A percentile compares a stretch with the other conserved stretches of the same genome.
These are phyloP conservation scores for Labia minor DNA, from an alignment of 2,888 invertebrate genomes.

Conservation along the genomic window DNA sequence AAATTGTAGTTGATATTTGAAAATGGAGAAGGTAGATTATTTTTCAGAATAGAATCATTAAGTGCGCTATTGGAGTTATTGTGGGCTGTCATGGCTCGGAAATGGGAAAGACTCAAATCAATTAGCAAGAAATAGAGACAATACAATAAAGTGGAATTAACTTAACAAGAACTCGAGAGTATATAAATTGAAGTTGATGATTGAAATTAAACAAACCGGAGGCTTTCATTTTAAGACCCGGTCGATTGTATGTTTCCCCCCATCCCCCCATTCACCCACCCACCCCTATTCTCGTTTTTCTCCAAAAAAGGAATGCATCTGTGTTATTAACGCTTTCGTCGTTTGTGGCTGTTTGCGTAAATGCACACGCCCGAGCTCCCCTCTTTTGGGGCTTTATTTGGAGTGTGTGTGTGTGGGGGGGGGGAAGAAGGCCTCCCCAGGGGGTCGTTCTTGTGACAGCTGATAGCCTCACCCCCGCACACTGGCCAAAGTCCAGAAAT, in stretches of 20 bases:
- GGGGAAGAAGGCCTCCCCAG: not conserved
- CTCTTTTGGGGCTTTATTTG: not conserved
- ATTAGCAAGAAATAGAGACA: conserved; percentile 13
- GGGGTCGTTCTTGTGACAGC: conserved; percentile 1
- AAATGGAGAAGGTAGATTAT: no score
- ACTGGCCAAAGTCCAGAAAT: not conserved
- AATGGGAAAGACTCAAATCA: not conserved
- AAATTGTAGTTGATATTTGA: no score
- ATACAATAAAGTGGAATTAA: conserved; percentile 13
- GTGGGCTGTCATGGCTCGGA: not conserved
- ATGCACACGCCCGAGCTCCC: not conserved
- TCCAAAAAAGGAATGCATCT: conserved; percentile 4
- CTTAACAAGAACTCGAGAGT: conserved; percentile 13
- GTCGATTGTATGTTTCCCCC: no score
- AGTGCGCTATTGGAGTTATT: no score
- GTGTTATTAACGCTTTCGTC: conserved; percentile 3
- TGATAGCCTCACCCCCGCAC: conserved; percentile 2
- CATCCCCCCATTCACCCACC: no score
- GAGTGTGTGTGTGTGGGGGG: no score
- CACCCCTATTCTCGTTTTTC: no score
- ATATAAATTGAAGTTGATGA: conserved; percentile 5
- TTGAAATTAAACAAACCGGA: conserved; percentile 7
- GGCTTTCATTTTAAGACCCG: not conserved
- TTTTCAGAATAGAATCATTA: no score
- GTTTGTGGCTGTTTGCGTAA: conserved; percentile 8